Evolutionary conservation across 2,888 invertebrate species (phyloP).

Genomic region (Microchrysa polita): DNA sequence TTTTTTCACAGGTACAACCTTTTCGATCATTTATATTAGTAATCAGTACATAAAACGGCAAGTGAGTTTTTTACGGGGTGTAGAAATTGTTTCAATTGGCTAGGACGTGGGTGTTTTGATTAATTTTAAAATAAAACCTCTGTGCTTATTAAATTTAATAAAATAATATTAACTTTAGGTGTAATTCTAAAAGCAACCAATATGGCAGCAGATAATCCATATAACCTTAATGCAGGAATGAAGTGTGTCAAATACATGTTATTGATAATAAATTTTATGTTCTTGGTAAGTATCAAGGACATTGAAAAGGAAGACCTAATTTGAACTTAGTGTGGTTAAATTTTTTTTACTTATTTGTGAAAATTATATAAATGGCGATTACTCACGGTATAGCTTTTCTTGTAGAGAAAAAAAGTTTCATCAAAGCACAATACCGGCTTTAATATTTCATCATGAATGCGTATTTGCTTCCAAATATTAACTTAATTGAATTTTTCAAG

Average conservation of each 20-base stretch:
- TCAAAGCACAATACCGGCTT: no score
- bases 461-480: no score
- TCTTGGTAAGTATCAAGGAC: slow-evolving; percentile 72
- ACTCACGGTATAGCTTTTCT: no score
- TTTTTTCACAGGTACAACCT: background rate
- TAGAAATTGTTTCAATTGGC: background rate
- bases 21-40: no score
- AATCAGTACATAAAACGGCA: background rate
- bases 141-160: background rate
- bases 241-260: slow-evolving; percentile 80
- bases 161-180: background rate
- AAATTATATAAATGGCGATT: no score
- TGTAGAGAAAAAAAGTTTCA: no score
- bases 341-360: no score
- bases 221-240: slow-evolving; percentile 73
- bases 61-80: background rate
- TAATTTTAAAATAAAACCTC: background rate
- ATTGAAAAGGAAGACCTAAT: no score
- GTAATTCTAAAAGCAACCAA: slow-evolving; percentile 8
- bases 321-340: no score
- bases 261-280: slow-evolving; percentile 78
- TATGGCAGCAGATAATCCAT: slow-evolving; percentile 54
- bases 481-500: no score
- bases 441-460: no score
- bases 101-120: background rate